A percentile compares a stretch with the other conserved stretches of the same genome.
Conservation (phyloP, 2,888 invertebrate species). For the Coelopa pilipes region DNA sequence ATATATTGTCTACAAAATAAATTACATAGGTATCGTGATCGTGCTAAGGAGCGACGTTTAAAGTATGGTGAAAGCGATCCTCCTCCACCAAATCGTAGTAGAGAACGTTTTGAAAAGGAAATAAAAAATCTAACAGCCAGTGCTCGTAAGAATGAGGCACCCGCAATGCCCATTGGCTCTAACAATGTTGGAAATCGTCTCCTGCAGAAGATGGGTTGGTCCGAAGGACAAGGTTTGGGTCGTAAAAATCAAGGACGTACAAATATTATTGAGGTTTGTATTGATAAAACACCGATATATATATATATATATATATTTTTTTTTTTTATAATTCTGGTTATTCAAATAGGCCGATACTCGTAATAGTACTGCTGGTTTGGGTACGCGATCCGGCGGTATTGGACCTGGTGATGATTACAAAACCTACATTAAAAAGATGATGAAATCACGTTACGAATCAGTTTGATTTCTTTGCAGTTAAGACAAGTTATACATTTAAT, state of each 20-base stretch:
- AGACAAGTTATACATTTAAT: slow-evolving; percentile 4
- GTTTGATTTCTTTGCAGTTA: slow-evolving; percentile 49
- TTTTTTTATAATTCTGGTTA: slow-evolving; percentile 12
- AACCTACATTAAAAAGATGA: slow-evolving; percentile 67
- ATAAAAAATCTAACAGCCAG: slow-evolving; percentile 66
- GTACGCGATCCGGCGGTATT: slow-evolving; percentile 72
- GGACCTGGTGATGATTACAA: slow-evolving; percentile 66
- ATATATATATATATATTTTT: too few relatives aligned
- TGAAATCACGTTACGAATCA: slow-evolving; percentile 66
- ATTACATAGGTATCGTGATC: slow-evolving; percentile 79
- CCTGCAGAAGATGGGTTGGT: slow-evolving; percentile 99
- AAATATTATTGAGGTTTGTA: slow-evolving; percentile 85
- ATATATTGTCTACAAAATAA: background rate
- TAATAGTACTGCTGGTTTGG: slow-evolving; percentile 84
- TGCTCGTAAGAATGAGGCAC: slow-evolving; percentile 61
- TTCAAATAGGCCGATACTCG: slow-evolving; percentile 64
- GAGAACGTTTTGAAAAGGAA: slow-evolving; percentile 77
- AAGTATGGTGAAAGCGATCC: slow-evolving; percentile 92
- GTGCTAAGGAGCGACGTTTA: slow-evolving; percentile 93
- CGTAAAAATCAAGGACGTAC: slow-evolving; percentile 92
- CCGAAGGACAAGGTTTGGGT: slow-evolving; percentile 95
- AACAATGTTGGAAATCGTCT: slow-evolving; percentile 95
- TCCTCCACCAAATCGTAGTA: slow-evolving; percentile 75
- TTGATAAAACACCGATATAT: too few relatives aligned
- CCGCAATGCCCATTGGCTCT: slow-evolving; percentile 72